Evolutionary conservation across 2,888 invertebrate species (phyloP), one percentile per base, ranked within the genome.

Genomic region (Matsumyia berberina): DNA sequence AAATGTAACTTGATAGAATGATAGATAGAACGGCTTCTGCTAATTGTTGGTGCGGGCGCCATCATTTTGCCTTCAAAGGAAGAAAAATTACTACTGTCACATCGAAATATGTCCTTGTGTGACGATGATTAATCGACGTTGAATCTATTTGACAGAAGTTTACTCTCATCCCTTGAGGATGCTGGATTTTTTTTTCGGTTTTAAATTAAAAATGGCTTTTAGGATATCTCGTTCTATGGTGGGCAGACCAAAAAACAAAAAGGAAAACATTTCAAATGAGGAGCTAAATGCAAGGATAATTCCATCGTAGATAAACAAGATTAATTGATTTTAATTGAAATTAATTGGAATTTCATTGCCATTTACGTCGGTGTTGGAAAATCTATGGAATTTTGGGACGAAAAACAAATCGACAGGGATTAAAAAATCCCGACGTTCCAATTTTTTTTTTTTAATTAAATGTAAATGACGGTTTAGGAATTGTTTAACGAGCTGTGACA

Each of bases 251-350:
- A 35, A 19, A 35, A 62, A 29, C 31, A 39, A 53, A 17, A 11
- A 33, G 5, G 11, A 29, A 42, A 39, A 60, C 15, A 49, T 51
- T 74, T 35, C 8, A 39, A 77, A 66, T 46, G 31, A 39, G 24
- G 58, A 60, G 57, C 67, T 73, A 67, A 79, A 51, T 73, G 35
- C 24, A 62, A 49, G 72, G 53, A 78, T 57, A 72, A 67, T 60
- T n/a, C 53, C 66, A 62, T 39, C 46, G 39, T 31, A 42, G 19
- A 19, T 42, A 39, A 69, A 64, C 66, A 49, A 64, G 53, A 73
- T 73, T 73, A 67, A 83, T 79, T 73, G 73, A 44, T 74, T 83
- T 83, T 74, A 83, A 83, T 79, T 83, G 79, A 83, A 83, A 83
- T 79, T 83, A 73, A 83, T 83, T 67, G 60, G 64, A 74, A 73